A percentile compares a stretch with the other conserved stretches of the same genome.
phyloP scores from a whole-genome alignment of 2,113 vertebrate species.

The Hippocampus comes region DNA sequence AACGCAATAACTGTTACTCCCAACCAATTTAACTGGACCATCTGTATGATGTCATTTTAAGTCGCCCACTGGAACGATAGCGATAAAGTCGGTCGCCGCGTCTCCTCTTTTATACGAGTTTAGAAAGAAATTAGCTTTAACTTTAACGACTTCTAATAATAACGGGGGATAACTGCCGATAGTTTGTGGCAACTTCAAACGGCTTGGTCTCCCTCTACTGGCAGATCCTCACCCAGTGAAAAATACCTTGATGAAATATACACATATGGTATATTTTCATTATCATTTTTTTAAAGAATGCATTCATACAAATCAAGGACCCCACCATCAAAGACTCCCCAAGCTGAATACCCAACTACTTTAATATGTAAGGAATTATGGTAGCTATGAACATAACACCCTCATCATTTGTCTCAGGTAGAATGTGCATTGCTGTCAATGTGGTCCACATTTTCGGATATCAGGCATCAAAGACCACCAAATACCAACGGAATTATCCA shows the following conservation, averaged over 20 bases:
- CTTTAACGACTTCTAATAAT: conserved; percentile 71
- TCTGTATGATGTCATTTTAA: conserved; percentile 64
- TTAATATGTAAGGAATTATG: neutral
- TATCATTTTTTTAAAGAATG: too few species aligned
- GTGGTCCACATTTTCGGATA: conserved; percentile 21
- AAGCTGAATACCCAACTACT: neutral
- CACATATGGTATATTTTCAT: neutral
- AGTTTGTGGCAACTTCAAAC: conserved; percentile 37
- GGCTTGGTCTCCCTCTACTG: conserved; percentile 25
- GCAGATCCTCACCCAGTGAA: conserved; percentile 12
- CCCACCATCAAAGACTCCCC: neutral
- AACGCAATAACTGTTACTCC: conserved; percentile 34
- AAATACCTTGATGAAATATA: neutral
- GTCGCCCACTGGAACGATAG: conserved; percentile 52
- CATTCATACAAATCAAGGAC: neutral
- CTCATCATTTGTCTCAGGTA: conserved; percentile 31
- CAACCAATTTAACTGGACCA: conserved; percentile 59
- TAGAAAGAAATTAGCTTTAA: conserved; percentile 52
- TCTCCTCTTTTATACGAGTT: conserved; percentile 45
- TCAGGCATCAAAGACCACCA: conserved; percentile 21
- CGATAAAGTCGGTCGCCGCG: conserved; percentile 43
- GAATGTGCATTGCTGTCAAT: conserved; percentile 9
- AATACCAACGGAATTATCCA: conserved; percentile 33
- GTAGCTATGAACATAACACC: too few species aligned
- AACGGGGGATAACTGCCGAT: conserved; percentile 45